A percentile compares a stretch with the other conserved stretches of the same genome.
Conservation (phyloP, 2,888 invertebrate genomes). For the Drosophila atripex region DNA sequence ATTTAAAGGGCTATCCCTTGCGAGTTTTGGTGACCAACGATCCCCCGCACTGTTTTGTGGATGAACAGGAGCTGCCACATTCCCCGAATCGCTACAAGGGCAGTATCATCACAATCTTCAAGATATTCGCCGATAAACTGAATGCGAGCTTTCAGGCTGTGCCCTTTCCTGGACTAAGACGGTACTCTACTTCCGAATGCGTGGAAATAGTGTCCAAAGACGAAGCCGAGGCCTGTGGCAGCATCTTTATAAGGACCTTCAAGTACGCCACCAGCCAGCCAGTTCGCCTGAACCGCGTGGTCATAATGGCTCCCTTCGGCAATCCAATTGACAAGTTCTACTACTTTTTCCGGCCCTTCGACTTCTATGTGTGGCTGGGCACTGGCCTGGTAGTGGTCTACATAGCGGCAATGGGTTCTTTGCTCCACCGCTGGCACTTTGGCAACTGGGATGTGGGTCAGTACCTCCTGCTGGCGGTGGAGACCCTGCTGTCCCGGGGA, state of each 20-base stretch:
- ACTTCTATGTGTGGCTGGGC: constrained; percentile 21
- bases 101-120: constrained; percentile 21
- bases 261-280: constrained; percentile 31
- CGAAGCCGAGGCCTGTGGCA: constrained; percentile 35
- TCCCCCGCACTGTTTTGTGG: constrained; percentile 38
- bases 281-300: constrained; percentile 38
- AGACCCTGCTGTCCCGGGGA: constrained; percentile 30
- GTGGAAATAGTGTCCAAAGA: constrained; percentile 8
- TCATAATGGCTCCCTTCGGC: constrained; percentile 37
- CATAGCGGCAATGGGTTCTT: constrained; percentile 23
- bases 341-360: constrained; percentile 56
- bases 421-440: constrained; percentile 26
- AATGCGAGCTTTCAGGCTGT: constrained; percentile 30
- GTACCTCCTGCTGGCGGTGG: constrained; percentile 47
- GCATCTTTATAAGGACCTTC: constrained; percentile 33
- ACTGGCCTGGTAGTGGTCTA: constrained; percentile 15
- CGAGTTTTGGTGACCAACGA: constrained; percentile 39
- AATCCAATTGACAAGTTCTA: constrained; percentile 48
- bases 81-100: constrained; percentile 29
- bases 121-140: constrained; percentile 20
- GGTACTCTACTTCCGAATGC: constrained; percentile 27
- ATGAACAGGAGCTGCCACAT: background rate
- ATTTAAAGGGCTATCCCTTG: constrained; percentile 33
- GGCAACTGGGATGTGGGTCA: constrained; percentile 36
- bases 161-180: constrained; percentile 9